Conservation (phyloP, 2,797 vertebrate species). For the Salarias fasciatus region DNA sequence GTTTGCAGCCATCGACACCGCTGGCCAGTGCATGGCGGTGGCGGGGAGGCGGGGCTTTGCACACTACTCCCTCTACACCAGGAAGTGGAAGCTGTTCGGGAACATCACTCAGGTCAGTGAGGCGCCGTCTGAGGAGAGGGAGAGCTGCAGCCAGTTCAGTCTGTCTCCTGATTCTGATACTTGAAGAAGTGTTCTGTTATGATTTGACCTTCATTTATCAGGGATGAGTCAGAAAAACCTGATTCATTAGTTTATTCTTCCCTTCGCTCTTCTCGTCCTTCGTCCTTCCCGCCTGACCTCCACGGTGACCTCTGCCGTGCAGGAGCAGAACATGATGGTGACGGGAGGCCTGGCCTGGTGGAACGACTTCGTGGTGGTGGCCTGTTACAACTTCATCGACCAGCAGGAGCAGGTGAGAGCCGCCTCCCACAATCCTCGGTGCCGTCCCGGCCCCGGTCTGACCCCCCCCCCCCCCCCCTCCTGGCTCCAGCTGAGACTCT, state of each 20-base stretch:
- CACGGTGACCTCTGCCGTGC: no score
- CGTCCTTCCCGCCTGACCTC: no score
- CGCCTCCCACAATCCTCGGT: no score
- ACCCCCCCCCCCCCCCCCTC: background rate
- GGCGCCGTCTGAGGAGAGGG: no score
- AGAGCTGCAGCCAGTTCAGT: no score
- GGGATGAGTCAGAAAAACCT: no score
- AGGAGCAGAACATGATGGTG: conserved; percentile 99
- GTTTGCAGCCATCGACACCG: conserved; percentile 97
- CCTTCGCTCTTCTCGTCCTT: no score
- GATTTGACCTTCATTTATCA: no score
- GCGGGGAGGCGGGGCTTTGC: conserved; percentile 97
- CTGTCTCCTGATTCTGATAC: no score
- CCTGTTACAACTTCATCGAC: conserved; percentile 96
- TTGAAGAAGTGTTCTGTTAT: no score
- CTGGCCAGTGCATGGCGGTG: conserved; percentile 95
- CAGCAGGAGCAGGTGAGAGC: conserved; percentile 92
- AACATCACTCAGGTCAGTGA: conserved; percentile 96
- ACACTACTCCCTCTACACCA: conserved; percentile 95
- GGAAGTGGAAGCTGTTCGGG: conserved; percentile 99
- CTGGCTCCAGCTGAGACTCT: conserved; percentile 84
- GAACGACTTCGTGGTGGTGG: conserved; percentile 96
- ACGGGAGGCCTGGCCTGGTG: conserved; percentile 98
- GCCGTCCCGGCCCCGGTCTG: background rate
- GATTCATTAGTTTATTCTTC: no score